phyloP scores from a whole-genome alignment of 2,797 vertebrate species.

The Hemitrygon akajei region DNA sequence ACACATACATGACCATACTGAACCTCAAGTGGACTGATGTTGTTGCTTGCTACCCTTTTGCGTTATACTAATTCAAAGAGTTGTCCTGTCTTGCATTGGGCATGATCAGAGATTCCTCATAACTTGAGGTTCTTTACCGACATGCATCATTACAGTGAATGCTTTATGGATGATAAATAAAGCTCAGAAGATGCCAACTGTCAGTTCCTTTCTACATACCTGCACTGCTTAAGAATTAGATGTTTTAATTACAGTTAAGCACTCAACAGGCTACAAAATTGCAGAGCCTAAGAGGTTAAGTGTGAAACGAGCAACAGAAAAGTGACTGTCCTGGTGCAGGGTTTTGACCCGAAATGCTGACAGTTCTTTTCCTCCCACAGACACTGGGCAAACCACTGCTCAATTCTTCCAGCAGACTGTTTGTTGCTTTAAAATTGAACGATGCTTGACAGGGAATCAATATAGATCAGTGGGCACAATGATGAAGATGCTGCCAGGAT shows the following conservation, averaged over 20 bases:
- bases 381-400: no score
- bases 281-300: not conserved
- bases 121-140: not conserved
- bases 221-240: not conserved
- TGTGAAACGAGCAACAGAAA: not conserved
- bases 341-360: no score
- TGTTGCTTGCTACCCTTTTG: no score
- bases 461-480: no score
- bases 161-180: not conserved
- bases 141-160: not conserved
- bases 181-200: not conserved
- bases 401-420: no score
- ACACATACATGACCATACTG: no score
- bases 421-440: no score
- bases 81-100: not conserved
- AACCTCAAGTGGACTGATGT: no score
- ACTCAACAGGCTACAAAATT: not conserved
- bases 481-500: no score
- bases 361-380: no score
- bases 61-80: not conserved
- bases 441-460: no score
- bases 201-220: not conserved
- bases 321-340: no score
- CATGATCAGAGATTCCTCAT: not conserved
- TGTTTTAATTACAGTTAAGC: not conserved